Conservation (phyloP, 2,797 vertebrate species). For the Macrochelys suwanniensis region DNA sequence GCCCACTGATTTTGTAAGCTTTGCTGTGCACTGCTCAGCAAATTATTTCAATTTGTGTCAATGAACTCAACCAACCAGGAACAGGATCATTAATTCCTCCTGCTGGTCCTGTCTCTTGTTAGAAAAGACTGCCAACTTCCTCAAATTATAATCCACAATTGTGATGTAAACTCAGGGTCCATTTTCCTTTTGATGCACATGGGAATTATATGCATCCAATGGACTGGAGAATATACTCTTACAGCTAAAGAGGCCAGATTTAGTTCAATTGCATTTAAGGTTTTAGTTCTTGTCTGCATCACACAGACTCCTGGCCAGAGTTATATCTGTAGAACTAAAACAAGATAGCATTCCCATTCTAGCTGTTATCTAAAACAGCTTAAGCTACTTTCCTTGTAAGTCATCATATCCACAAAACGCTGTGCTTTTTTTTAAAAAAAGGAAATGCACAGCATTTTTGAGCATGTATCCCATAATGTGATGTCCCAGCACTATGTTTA, state of each 20-base stretch:
- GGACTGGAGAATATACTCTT: not conserved
- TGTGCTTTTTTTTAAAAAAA: not conserved
- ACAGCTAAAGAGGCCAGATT: not conserved
- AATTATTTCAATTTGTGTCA: conserved; percentile 25
- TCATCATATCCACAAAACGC: not conserved
- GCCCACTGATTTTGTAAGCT: not conserved
- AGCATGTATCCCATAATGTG: not conserved
- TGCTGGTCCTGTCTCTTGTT: not conserved
- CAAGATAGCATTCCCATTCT: not conserved
- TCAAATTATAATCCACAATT: not conserved
- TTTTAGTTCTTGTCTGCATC: not conserved
- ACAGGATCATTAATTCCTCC: conserved; percentile 24
- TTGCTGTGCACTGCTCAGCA: not conserved
- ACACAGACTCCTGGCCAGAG: not conserved
- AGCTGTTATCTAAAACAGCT: not conserved
- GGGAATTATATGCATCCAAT: not conserved
- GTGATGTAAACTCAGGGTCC: not conserved
- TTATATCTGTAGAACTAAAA: not conserved
- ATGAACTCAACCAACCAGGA: conserved; percentile 26
- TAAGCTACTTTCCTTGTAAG: not conserved
- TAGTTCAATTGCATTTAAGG: not conserved
- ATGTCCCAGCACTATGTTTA: not conserved
- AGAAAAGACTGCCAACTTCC: not conserved
- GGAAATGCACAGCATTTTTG: not conserved
- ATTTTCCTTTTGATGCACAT: not conserved